Conservation (phyloP, 1,140 invertebrate species). For the Penaeus indicus region DNA sequence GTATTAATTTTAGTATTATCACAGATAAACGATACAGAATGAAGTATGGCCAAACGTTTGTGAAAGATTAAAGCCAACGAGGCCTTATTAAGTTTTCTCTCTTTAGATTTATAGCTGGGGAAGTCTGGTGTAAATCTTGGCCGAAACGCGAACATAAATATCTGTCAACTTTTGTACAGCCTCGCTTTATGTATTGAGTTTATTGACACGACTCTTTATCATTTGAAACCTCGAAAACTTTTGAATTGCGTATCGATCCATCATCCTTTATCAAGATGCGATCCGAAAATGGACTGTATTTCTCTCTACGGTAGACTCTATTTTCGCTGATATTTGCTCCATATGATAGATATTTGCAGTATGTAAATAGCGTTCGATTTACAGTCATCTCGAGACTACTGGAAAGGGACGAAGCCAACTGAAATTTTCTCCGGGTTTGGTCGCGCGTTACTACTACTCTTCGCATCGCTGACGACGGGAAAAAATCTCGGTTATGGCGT, state of each 20-base stretch:
- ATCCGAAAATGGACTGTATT: conserved; percentile 15
- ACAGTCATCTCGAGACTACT: neutral
- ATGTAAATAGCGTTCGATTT: conserved; percentile 5
- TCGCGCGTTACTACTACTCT: neutral
- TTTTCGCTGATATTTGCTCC: conserved; percentile 1
- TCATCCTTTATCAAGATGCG: conserved; percentile 16
- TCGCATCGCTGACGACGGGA: conserved; percentile 27
- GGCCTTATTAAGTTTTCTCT: too few species aligned
- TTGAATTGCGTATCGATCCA: conserved; percentile 21
- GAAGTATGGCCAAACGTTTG: too few species aligned
- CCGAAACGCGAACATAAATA: conserved; percentile 28
- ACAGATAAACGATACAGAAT: too few species aligned
- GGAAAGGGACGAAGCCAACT: neutral
- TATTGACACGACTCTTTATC: conserved; percentile 31
- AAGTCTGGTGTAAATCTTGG: conserved; percentile 27
- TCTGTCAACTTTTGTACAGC: conserved; percentile 31
- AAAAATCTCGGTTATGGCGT: conserved; percentile 21
- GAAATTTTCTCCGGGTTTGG: neutral
- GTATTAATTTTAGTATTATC: too few species aligned
- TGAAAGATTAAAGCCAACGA: too few species aligned
- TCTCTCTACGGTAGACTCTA: neutral
- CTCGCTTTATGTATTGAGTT: conserved; percentile 28
- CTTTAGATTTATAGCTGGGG: neutral
- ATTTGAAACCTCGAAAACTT: conserved; percentile 33
- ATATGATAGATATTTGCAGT: conserved; percentile 13